A percentile compares a stretch with the other conserved stretches of the same genome.
Conservation (phyloP, 1,140 invertebrate genomes). For the Cotesia chilonis region DNA sequence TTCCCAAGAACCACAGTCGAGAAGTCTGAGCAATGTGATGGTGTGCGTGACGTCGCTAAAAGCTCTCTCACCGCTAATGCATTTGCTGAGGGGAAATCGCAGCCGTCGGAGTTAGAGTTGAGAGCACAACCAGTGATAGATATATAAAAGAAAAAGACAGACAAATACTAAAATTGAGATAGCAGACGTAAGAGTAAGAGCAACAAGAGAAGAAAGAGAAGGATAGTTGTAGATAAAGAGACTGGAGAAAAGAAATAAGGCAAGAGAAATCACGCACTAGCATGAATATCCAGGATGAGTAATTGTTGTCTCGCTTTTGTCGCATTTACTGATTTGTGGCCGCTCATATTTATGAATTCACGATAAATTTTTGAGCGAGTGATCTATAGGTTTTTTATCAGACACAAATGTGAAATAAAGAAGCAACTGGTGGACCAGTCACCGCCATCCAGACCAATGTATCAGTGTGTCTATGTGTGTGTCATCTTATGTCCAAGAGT, state of each 20-base stretch:
- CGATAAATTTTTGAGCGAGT: conserved; percentile 5
- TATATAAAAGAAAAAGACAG: too few species aligned
- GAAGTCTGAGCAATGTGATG: conserved; percentile 26
- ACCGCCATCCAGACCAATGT: background rate
- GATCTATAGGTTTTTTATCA: conserved; percentile 20
- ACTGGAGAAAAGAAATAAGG: conserved; percentile 1
- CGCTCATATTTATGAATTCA: background rate
- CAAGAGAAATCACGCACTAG: conserved; percentile 10
- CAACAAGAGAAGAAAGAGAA: conserved; percentile 28
- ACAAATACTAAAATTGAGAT: too few species aligned
- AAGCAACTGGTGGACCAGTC: conserved; percentile 18
- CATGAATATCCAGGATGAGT: conserved; percentile 19
- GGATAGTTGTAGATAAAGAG: background rate
- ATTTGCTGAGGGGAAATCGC: conserved; percentile 58
- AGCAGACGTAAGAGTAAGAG: conserved; percentile 7
- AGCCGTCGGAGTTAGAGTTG: conserved; percentile 36
- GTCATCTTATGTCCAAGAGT: background rate
- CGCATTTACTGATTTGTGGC: conserved; percentile 27
- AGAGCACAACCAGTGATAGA: conserved; percentile 6
- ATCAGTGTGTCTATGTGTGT: background rate
- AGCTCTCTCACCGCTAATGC: conserved; percentile 63
- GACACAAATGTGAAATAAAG: background rate
- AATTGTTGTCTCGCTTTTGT: conserved; percentile 28
- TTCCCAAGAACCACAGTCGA: conserved; percentile 27
- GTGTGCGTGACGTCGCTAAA: conserved; percentile 63